phyloP scores from a whole-genome alignment of 2,113 vertebrate species.

The Neopipo cinnamomea region DNA sequence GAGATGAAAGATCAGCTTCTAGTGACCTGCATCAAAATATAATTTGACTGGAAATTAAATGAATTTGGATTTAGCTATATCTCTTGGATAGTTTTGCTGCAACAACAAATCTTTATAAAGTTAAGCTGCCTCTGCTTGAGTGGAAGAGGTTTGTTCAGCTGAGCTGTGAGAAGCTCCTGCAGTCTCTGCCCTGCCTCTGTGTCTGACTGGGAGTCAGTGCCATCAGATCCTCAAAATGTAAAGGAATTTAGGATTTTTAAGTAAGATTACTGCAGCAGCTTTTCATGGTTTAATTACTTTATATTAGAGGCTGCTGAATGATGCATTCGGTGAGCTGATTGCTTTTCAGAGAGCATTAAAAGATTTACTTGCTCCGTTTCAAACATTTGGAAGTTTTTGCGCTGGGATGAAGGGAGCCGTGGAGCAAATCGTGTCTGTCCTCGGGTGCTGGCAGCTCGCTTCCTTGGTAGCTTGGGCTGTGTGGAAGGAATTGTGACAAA shows the following conservation, averaged over 20 bases:
- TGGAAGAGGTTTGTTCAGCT: constrained; percentile 26
- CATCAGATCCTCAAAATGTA: constrained; percentile 54
- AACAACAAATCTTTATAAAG: constrained; percentile 41
- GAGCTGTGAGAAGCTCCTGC: background rate
- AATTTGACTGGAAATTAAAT: constrained; percentile 37
- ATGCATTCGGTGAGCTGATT: constrained; percentile 72
- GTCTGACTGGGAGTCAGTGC: constrained; percentile 4
- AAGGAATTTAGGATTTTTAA: constrained; percentile 60
- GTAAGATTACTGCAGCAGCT: constrained; percentile 51
- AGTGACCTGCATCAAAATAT: constrained; percentile 41
- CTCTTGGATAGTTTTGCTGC: constrained; percentile 39
- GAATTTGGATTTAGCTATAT: constrained; percentile 47
- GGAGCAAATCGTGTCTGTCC: constrained; percentile 70
- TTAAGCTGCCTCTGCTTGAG: constrained; percentile 54
- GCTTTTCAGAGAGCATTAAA: constrained; percentile 79
- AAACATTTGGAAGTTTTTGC: constrained; percentile 71
- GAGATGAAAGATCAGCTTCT: constrained; percentile 60
- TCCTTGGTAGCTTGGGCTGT: constrained; percentile 74
- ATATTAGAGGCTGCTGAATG: constrained; percentile 71
- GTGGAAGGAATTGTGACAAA: constrained; percentile 79
- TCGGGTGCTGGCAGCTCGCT: constrained; percentile 45
- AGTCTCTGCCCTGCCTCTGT: background rate
- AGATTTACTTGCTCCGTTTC: constrained; percentile 75
- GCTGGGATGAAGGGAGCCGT: constrained; percentile 72
- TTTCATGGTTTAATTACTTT: constrained; percentile 62